Evolutionary conservation across 2,797 vertebrate species (phyloP), one percentile per base, ranked within the genome.

Genomic region (Platyrinchus mystaceus): DNA sequence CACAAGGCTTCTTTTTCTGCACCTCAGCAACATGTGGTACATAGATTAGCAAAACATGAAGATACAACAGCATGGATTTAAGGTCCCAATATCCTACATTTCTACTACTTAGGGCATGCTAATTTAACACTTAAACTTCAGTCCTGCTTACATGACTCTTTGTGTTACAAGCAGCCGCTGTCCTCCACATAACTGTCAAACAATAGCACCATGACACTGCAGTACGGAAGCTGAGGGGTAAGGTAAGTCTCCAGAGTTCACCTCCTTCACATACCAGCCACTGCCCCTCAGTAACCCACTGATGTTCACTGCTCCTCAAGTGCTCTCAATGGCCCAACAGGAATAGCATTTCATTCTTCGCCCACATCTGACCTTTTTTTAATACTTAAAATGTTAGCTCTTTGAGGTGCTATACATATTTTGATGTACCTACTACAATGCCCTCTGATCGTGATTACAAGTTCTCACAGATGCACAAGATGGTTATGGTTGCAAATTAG

Each of bases 1-100:
- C 14, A 58, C 4, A 91, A 87, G 74, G 55, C 55, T 94, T 95
- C 55, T 30, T 86, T 89, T 95, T 92, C n/a, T 81, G 55, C 59
- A 58, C 20, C 17, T 27, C 84, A 84, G 74, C 73, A 94, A 90
- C 86, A 52, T 0, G 23, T 21, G 39, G 67, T 58, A 79, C 0
- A 0, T 7, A 90, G 69, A 69, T 53, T 46, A 87, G 11, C 21
- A 28, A 76, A 60, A 62, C 16, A 60, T 55, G 56, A 60, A 87
- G 27, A 83, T 36, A 80, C 26, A 87, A 47, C 12, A 60, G 12
- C 7, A 22, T 8, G 12, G 32, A 81, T 14, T 56, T 47, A 41
- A 59, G 24, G 18, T 66, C 58, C 58, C 27, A 53, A 6, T 53
- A 71, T 14, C 46, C 85, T 53, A 30, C 3, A 19, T 22, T 53